phyloP scores from a whole-genome alignment of 2,888 invertebrate species.

The Plemyria rubiginata region DNA sequence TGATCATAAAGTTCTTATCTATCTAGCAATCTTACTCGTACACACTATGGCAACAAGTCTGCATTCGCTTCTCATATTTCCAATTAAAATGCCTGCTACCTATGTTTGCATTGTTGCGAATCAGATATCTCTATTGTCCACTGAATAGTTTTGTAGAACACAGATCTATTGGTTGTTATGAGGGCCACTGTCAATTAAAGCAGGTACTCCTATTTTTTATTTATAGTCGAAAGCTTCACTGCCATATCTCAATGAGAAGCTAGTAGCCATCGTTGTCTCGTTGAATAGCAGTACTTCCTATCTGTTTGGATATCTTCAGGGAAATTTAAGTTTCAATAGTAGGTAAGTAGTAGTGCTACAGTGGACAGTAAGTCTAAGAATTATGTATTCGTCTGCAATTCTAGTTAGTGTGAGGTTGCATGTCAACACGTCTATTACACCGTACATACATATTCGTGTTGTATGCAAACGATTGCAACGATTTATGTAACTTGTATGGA shows the following conservation, averaged over 20 bases:
- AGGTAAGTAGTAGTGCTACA: background rate
- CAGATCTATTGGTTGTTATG: conserved; percentile 46
- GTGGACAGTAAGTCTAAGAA: conserved; percentile 6
- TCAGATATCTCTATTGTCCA: conserved; percentile 80
- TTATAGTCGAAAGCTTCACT: background rate
- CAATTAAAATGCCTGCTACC: conserved; percentile 80
- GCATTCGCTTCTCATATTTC: conserved; percentile 68
- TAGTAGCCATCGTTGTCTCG: too few species aligned
- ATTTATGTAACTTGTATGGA: conserved; percentile 3
- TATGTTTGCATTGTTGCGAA: conserved; percentile 74
- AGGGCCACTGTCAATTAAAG: conserved; percentile 35
- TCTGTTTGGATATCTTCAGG: too few species aligned
- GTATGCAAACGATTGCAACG: background rate
- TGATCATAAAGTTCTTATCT: conserved; percentile 61
- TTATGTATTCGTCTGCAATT: conserved; percentile 43
- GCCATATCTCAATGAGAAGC: too few species aligned
- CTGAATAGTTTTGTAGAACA: conserved; percentile 66
- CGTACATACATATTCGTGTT: conserved; percentile 8
- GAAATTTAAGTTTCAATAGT: too few species aligned
- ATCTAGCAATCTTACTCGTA: conserved; percentile 42
- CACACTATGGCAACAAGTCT: conserved; percentile 2
- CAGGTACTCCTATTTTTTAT: background rate
- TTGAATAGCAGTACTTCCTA: too few species aligned
- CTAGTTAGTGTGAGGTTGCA: conserved; percentile 61
- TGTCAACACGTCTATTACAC: conserved; percentile 31